These are phyloP conservation scores for Coregonus sp. DNA, from an alignment of 2,797 vertebrate species.

Conservation along the genomic window DNA sequence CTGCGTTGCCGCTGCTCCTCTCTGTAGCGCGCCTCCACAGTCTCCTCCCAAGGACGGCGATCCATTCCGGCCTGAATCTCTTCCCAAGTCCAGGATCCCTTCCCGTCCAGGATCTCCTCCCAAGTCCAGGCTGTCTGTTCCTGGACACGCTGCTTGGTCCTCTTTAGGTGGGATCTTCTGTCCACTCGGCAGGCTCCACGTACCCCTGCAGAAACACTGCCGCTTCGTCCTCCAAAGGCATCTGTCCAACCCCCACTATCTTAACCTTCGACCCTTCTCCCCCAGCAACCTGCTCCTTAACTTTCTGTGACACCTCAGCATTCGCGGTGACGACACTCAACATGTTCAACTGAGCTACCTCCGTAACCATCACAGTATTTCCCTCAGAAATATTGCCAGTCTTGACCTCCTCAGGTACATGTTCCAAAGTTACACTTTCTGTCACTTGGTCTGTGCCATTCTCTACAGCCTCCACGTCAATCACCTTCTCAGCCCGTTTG, in stretches of 20 bases:
- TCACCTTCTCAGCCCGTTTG: neutral
- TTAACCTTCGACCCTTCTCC: neutral
- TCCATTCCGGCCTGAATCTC: too few relatives aligned
- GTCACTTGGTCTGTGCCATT: neutral
- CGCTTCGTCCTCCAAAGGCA: neutral
- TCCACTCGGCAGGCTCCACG: slow-evolving; percentile 2
- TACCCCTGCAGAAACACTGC: neutral
- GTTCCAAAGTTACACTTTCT: neutral
- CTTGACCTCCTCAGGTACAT: neutral
- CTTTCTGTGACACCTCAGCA: neutral
- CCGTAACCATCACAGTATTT: neutral
- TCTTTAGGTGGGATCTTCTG: neutral
- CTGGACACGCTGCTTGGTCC: too few relatives aligned
- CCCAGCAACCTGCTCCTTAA: neutral
- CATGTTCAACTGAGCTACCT: neutral
- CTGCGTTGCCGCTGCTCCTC: too few relatives aligned
- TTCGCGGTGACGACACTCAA: slow-evolving; percentile 5
- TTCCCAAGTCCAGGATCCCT: too few relatives aligned
- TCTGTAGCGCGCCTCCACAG: too few relatives aligned
- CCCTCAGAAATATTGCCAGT: neutral
- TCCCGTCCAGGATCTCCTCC: too few relatives aligned
- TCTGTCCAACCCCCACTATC: neutral
- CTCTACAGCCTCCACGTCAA: neutral
- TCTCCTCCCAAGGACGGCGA: too few relatives aligned
- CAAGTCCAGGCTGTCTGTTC: too few relatives aligned